Conservation (phyloP, 2,888 invertebrate species). For the Heterodera filipjevi region DNA sequence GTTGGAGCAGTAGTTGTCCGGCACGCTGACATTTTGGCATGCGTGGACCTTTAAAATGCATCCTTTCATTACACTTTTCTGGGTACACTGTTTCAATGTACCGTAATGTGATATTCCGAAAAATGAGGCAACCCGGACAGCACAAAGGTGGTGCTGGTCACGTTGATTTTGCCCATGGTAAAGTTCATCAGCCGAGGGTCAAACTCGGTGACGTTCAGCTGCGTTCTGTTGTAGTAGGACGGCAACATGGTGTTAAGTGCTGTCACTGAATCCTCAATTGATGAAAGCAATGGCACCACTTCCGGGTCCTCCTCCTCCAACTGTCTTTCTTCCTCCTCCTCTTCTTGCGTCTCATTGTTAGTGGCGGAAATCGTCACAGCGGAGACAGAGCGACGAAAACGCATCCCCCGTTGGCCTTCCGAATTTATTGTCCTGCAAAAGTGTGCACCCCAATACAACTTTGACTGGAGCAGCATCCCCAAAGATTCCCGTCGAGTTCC, state of each 20-base stretch:
- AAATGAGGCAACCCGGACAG: conserved; percentile 53
- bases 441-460: too few species aligned
- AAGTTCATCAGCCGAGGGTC: conserved; percentile 25
- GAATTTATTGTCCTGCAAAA: not conserved
- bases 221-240: conserved; percentile 21
- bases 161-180: conserved; percentile 33
- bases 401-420: not conserved
- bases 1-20: conserved; percentile 44
- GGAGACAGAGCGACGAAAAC: not conserved
- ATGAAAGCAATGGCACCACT: too few species aligned
- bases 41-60: conserved; percentile 40
- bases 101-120: conserved; percentile 50
- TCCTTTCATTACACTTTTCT: too few species aligned
- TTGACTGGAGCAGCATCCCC: too few species aligned
- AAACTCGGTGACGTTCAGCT: conserved; percentile 15
- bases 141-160: conserved; percentile 38
- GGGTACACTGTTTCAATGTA: not conserved
- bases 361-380: too few species aligned
- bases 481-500: too few species aligned
- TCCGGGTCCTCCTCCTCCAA: not conserved
- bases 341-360: not conserved
- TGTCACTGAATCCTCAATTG: not conserved
- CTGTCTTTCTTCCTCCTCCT: not conserved
- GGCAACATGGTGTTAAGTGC: not conserved
- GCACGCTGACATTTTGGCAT: conserved; percentile 51